These are phyloP conservation scores for Dorcus hopei DNA, from an alignment of 2,888 invertebrate species.

Conservation along the genomic window DNA sequence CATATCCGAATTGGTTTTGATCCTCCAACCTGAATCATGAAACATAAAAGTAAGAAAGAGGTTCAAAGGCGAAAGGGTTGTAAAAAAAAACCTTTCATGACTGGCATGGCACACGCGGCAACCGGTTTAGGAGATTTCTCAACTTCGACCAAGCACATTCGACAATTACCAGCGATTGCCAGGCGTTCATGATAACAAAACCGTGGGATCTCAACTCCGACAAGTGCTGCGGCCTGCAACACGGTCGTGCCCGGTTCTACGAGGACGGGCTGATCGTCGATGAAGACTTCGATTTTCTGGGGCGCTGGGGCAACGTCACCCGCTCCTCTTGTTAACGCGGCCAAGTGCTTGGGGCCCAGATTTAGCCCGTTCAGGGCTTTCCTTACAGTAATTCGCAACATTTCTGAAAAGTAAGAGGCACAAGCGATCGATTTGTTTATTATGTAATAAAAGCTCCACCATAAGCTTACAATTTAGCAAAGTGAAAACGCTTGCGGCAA, in stretches of 20 bases:
- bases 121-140: conserved; percentile 98
- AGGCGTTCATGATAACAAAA: conserved; percentile 99
- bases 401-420: conserved; percentile 45
- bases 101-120: conserved; percentile 99
- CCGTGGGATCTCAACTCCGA: conserved; percentile 96
- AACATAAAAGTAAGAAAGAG: not conserved
- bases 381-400: conserved; percentile 74
- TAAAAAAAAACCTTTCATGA: conserved; percentile 77
- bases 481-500: too few species aligned
- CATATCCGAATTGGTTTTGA: conserved; percentile 96
- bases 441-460: conserved; percentile 12
- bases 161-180: conserved; percentile 97
- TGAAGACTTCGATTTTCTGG: conserved; percentile 90
- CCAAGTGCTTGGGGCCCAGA: conserved; percentile 39
- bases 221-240: conserved; percentile 89
- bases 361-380: conserved; percentile 57
- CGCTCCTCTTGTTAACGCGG: conserved; percentile 31
- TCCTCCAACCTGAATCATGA: conserved; percentile 69
- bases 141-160: conserved; percentile 99
- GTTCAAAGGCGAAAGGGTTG: not conserved
- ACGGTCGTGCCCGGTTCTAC: conserved; percentile 97
- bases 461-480: not conserved
- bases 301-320: conserved; percentile 41
- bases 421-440: conserved; percentile 12
- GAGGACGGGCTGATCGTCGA: conserved; percentile 92